Percentiles rank a stretch among this genome's conserved stretches.
phyloP scores from a whole-genome alignment of 2,888 invertebrate genomes.

The Notodonta dromedarius region DNA sequence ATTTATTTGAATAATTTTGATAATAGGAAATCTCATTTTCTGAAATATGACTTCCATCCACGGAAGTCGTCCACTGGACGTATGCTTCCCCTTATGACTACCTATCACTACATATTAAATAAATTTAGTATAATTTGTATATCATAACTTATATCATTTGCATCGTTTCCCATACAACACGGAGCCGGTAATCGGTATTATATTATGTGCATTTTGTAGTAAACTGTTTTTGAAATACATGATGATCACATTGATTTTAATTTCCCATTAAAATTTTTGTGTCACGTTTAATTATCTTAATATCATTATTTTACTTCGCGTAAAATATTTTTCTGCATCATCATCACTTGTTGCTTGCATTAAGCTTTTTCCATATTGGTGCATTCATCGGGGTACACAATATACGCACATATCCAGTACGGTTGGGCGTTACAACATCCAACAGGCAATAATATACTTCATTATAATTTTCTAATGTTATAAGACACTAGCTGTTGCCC shows the following conservation, averaged over 20 bases:
- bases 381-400: background rate
- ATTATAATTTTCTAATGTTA: too few relatives aligned
- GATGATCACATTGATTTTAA: background rate
- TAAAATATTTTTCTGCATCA: background rate
- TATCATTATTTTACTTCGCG: background rate
- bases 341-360: background rate
- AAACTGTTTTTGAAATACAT: constrained; percentile 2
- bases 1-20: too few relatives aligned
- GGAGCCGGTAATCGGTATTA: too few relatives aligned
- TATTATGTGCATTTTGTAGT: constrained; percentile 1
- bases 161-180: too few relatives aligned
- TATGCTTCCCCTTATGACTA: too few relatives aligned
- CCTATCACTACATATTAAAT: too few relatives aligned
- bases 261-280: background rate
- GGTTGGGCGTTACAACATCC: background rate
- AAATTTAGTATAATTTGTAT: too few relatives aligned
- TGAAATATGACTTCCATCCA: too few relatives aligned
- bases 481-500: too few relatives aligned
- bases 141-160: too few relatives aligned
- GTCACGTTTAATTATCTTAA: background rate
- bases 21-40: too few relatives aligned
- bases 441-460: background rate
- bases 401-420: background rate
- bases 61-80: too few relatives aligned
- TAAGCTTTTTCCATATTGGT: background rate